These are phyloP conservation scores for Erebia epiphron DNA, from an alignment of 2,888 invertebrate genomes.

Conservation along the genomic window DNA sequence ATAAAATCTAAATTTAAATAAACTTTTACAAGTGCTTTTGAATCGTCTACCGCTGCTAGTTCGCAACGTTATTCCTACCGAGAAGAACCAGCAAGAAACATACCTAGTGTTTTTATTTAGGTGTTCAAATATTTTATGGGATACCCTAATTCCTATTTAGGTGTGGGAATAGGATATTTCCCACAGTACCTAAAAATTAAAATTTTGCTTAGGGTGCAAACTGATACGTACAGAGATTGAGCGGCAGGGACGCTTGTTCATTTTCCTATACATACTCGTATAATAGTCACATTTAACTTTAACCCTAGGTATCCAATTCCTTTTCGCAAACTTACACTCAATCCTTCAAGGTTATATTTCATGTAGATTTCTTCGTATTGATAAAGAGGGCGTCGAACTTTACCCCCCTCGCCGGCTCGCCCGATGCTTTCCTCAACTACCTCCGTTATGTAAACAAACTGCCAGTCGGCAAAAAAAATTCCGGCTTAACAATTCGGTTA, in stretches of 20 bases:
- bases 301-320: not conserved
- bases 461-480: conserved; percentile 24
- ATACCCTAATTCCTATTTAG: no score
- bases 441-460: conserved; percentile 28
- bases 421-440: conserved; percentile 22
- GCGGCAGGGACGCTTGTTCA: not conserved
- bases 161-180: no score
- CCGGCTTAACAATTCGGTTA: conserved; percentile 13
- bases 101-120: no score
- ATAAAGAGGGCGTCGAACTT: conserved; percentile 31
- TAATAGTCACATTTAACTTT: not conserved
- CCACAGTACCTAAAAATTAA: no score
- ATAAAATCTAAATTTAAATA: no score
- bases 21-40: no score
- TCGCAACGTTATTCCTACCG: no score
- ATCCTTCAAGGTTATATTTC: not conserved
- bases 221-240: not conserved
- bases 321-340: not conserved
- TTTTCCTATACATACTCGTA: not conserved
- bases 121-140: no score
- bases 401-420: conserved; percentile 18
- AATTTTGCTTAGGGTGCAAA: not conserved
- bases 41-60: no score
- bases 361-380: conserved; percentile 18
- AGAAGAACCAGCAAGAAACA: no score